These are phyloP conservation scores for Zoanthus solanderi DNA, from an alignment of 92 coral and sea anemone species.

Conservation along the genomic window DNA sequence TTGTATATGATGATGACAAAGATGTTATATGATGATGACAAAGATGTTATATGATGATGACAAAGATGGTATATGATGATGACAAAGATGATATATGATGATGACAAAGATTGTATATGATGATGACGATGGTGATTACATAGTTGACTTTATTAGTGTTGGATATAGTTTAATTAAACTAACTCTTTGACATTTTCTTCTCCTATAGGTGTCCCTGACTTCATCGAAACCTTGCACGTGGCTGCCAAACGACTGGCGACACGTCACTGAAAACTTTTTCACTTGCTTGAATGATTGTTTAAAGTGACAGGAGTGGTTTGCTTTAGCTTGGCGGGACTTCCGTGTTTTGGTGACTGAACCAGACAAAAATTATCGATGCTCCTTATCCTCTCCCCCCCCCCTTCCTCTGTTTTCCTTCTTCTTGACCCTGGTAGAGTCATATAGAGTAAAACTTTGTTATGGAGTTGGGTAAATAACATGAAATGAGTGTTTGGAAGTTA, in stretches of 20 bases:
- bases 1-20: too few species aligned
- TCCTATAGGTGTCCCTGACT: conserved; percentile 81
- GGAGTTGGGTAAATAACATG: too few species aligned
- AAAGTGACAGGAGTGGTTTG: background rate
- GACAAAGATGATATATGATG: background rate
- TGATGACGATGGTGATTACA: background rate
- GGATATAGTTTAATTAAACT: background rate
- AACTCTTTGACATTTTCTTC: background rate
- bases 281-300: background rate
- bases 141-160: background rate
- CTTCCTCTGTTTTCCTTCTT: too few species aligned
- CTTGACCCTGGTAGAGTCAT: too few species aligned
- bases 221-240: conserved; percentile 79
- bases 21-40: too few species aligned
- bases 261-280: background rate
- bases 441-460: too few species aligned
- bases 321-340: background rate
- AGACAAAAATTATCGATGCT: background rate
- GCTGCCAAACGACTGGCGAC: conserved; percentile 69
- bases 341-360: background rate
- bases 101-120: background rate
- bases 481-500: too few species aligned
- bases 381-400: too few species aligned
- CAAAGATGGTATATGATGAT: background rate
- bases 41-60: background rate